These are phyloP conservation scores for Paralvinella palmiformis DNA, from an alignment of 1,140 invertebrate genomes.

Conservation along the genomic window DNA sequence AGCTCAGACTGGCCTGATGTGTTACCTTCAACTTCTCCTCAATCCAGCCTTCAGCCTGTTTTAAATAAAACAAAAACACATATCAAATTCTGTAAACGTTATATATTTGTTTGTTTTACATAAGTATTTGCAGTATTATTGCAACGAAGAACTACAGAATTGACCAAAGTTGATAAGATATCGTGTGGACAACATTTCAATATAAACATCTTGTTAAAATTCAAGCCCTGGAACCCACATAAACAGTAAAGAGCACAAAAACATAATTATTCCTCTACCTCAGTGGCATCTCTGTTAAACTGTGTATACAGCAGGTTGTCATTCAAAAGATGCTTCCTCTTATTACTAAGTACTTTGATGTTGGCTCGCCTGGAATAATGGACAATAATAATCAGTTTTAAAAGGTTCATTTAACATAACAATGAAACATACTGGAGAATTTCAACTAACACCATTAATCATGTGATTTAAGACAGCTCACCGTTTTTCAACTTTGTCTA, in stretches of 20 bases:
- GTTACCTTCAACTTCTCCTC: constrained; percentile 85
- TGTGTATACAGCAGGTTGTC: constrained; percentile 79
- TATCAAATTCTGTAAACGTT: constrained; percentile 2
- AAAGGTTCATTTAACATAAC: not conserved
- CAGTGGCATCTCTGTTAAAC: constrained; percentile 82
- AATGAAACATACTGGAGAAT: not conserved
- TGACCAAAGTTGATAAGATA: too few relatives aligned
- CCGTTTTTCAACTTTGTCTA: constrained; percentile 33
- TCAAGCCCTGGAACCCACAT: too few relatives aligned
- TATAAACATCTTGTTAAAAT: too few relatives aligned
- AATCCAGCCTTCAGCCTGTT: constrained; percentile 78
- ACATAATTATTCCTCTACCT: constrained; percentile 55
- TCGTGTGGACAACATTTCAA: too few relatives aligned
- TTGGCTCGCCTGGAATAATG: constrained; percentile 57
- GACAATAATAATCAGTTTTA: not conserved
- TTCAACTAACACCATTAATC: not conserved
- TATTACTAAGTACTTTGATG: constrained; percentile 59
- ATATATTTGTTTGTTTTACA: too few relatives aligned
- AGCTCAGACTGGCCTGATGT: constrained; percentile 78
- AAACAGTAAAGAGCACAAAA: not conserved
- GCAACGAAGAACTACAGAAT: too few relatives aligned
- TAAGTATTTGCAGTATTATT: too few relatives aligned
- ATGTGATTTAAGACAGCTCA: constrained; percentile 17
- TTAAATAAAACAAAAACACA: too few relatives aligned
- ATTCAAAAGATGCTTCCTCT: constrained; percentile 59